Evolutionary conservation across 2,113 vertebrate genomes (phyloP).

Genomic region (Numenius arquata): DNA sequence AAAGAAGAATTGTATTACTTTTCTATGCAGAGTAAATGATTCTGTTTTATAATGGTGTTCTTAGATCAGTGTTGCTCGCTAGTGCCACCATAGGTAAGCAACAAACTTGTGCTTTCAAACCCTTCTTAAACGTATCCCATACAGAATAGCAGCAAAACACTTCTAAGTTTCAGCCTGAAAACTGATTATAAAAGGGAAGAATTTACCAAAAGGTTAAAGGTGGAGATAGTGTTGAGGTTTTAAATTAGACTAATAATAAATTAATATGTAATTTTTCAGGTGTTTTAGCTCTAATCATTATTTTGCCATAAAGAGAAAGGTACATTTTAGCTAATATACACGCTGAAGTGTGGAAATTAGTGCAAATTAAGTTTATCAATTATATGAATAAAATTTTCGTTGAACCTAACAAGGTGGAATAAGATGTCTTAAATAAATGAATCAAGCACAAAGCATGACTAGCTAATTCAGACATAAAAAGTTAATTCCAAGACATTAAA

Average conservation of each 20-base stretch:
- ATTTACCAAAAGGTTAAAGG: not conserved
- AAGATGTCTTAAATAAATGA: not conserved
- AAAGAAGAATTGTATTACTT: not conserved
- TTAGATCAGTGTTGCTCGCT: slow-evolving; percentile 10
- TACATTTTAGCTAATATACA: not conserved
- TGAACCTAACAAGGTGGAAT: not conserved
- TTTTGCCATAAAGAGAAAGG: not conserved
- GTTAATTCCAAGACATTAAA: not conserved
- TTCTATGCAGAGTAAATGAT: not conserved
- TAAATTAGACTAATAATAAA: not conserved
- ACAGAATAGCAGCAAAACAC: not conserved
- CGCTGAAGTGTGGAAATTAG: not conserved
- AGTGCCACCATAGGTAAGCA: slow-evolving; percentile 46
- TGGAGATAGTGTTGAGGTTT: not conserved
- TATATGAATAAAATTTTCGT: not conserved
- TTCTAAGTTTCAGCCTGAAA: not conserved
- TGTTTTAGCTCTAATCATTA: not conserved
- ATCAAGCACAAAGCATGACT: not conserved
- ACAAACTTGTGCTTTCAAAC: not conserved
- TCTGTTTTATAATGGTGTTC: not conserved
- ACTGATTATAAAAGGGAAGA: not conserved
- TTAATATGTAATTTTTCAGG: not conserved
- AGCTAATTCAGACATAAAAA: not conserved
- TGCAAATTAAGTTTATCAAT: not conserved
- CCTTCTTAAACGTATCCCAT: not conserved